Conservation (phyloP, 37 sponge, comb jelly and placozoan genomes). For the Ianthella basta region DNA sequence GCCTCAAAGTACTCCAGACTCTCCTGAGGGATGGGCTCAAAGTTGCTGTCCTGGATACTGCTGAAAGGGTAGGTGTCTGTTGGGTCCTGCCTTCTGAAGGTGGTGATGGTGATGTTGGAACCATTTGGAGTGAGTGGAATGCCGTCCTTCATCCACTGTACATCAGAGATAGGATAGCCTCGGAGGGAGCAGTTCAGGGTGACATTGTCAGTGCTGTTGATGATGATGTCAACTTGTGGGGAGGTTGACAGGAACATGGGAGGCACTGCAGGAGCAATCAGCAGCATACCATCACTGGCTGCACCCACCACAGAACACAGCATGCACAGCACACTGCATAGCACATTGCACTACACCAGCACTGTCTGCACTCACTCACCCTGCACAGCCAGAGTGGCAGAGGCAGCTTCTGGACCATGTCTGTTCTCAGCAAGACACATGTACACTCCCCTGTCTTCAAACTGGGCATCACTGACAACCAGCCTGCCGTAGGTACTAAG, state of each 20-base stretch:
- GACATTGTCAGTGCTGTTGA: neutral
- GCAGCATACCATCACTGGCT: neutral
- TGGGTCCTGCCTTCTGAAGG: conserved; percentile 17
- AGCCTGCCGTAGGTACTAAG: conserved; percentile 49
- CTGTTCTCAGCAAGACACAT: conserved; percentile 55
- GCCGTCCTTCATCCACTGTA: conserved; percentile 2
- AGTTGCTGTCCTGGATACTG: neutral
- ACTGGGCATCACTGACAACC: conserved; percentile 44
- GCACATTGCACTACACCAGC: neutral
- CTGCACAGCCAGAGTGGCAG: conserved; percentile 61
- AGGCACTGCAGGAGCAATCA: conserved; percentile 39
- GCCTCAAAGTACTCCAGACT: conserved; percentile 38
- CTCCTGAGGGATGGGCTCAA: neutral
- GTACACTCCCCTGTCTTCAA: conserved; percentile 69
- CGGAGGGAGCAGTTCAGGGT: conserved; percentile 7
- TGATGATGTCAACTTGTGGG: conserved; percentile 8
- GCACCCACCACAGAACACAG: neutral
- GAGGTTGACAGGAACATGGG: conserved; percentile 52
- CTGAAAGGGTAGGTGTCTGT: neutral
- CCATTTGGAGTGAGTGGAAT: neutral
- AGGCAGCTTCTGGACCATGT: conserved; percentile 13
- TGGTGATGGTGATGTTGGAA: neutral
- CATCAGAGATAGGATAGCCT: neutral
- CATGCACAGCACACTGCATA: neutral
- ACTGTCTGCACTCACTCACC: conserved; percentile 44